Evolutionary conservation across 2,888 invertebrate genomes (phyloP).

Genomic region (Nebria salina): DNA sequence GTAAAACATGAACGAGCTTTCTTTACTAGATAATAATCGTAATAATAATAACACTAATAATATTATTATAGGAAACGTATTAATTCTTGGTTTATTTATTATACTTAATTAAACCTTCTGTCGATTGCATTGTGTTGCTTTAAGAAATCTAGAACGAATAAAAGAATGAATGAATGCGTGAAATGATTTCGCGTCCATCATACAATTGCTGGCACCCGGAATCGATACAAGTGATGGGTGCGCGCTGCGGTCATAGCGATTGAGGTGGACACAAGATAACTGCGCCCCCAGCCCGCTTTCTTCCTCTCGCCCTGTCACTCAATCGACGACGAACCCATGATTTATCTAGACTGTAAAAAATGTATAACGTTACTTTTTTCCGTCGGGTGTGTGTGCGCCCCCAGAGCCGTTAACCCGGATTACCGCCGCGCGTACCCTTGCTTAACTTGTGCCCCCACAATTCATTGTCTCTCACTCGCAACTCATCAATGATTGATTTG

Average conservation of each 20-base stretch:
- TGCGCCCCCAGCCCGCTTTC: not conserved
- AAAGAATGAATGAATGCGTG: not conserved
- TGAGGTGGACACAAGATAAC: not conserved
- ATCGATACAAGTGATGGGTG: not conserved
- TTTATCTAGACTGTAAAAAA: not conserved
- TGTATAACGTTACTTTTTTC: not conserved
- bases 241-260: not conserved
- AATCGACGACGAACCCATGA: conserved; percentile 1
- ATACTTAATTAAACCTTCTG: too few relatives aligned
- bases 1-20: not conserved
- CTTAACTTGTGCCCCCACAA: not conserved
- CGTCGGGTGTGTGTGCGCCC: not conserved
- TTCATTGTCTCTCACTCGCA: not conserved
- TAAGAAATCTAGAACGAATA: not conserved
- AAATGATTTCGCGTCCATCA: not conserved
- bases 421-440: not conserved
- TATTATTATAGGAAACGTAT: too few relatives aligned
- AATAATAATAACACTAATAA: not conserved
- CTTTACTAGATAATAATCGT: not conserved
- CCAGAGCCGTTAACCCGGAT: not conserved
- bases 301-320: not conserved
- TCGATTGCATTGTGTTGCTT: too few relatives aligned
- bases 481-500: not conserved
- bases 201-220: not conserved
- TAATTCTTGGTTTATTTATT: too few relatives aligned